Evolutionary conservation across 2,797 vertebrate species (phyloP).

Genomic region (Streptopelia turtur): DNA sequence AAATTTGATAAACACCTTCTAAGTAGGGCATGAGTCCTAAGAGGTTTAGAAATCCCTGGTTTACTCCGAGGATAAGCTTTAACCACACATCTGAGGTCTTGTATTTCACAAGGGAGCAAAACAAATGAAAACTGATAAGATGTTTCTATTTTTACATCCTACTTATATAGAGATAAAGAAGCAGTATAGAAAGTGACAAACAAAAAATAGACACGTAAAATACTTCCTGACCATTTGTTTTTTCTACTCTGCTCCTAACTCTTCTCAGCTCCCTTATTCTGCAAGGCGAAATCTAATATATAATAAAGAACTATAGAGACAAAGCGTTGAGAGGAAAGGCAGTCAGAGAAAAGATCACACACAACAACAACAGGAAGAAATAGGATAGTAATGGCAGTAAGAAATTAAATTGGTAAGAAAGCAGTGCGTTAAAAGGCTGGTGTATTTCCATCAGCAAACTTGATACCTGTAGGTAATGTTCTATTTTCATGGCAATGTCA

Average conservation of each 20-base stretch:
- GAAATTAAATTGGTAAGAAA: background rate
- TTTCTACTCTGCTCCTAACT: background rate
- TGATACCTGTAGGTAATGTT: background rate
- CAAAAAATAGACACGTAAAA: background rate
- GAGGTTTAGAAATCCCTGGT: constrained; percentile 56
- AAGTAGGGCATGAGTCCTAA: constrained; percentile 44
- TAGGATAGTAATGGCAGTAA: background rate
- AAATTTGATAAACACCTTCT: constrained; percentile 40
- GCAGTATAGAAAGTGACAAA: background rate
- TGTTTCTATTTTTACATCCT: background rate
- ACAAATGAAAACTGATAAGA: background rate
- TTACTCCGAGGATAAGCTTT: constrained; percentile 42
- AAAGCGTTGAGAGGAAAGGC: background rate
- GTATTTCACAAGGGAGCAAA: constrained; percentile 6
- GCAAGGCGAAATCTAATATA: background rate
- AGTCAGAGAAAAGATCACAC: background rate
- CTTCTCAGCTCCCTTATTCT: background rate
- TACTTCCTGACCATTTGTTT: background rate
- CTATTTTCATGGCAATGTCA: constrained; percentile 13
- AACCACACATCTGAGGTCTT: constrained; percentile 19
- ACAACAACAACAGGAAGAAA: background rate
- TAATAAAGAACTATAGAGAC: background rate
- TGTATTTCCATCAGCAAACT: background rate
- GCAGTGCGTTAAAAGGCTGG: background rate
- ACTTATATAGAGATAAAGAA: background rate